These are phyloP conservation scores for Eurystomus glaucurus DNA, from an alignment of 2,797 vertebrate genomes.

Conservation along the genomic window DNA sequence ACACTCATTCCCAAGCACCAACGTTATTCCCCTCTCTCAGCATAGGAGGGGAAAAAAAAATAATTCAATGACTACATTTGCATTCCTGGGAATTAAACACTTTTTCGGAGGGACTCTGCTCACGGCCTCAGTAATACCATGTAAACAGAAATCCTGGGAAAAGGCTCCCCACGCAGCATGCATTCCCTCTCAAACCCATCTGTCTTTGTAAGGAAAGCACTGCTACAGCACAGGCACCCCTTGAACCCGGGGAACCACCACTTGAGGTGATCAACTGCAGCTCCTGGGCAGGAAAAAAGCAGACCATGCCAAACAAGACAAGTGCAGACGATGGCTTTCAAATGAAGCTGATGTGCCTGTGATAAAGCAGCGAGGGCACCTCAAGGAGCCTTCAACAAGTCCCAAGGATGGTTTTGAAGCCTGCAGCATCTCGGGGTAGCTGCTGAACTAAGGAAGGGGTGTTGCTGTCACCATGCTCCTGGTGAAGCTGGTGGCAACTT, in stretches of 20 bases:
- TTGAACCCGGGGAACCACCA: background rate
- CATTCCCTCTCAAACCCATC: background rate
- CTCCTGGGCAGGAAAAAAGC: background rate
- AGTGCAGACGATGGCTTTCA: background rate
- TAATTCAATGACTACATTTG: background rate
- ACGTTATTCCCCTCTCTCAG: background rate
- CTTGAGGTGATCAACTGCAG: background rate
- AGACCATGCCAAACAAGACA: background rate
- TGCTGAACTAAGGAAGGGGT: background rate
- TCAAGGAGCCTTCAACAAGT: background rate
- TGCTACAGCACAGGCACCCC: fast-evolving
- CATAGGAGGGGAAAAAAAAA: background rate
- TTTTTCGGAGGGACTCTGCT: background rate
- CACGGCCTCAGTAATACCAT: background rate
- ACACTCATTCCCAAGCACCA: background rate
- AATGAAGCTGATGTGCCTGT: background rate
- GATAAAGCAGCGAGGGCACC: background rate
- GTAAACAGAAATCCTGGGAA: background rate
- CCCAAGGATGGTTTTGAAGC: background rate
- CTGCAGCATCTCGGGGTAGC: background rate
- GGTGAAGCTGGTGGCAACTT: no score
- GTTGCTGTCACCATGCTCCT: no score
- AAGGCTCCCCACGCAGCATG: background rate
- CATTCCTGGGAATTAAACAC: background rate
- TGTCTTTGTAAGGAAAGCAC: background rate